A percentile compares a stretch with the other conserved stretches of the same genome.
Evolutionary conservation across 1,140 invertebrate genomes (phyloP).

Genomic region (Drosophila tsacasi): DNA sequence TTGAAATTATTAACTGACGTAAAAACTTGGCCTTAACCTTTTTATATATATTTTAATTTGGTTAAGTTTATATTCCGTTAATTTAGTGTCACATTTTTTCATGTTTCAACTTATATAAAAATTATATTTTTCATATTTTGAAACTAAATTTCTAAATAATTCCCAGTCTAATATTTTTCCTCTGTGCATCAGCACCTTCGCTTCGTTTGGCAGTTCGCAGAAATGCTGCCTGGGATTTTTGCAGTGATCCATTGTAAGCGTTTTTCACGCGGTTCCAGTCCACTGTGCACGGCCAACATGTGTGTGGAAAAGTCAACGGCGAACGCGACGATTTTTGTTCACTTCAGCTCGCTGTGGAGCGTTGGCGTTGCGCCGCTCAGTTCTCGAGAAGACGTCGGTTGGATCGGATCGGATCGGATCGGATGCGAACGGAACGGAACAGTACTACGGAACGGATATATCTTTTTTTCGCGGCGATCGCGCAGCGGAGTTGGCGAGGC

Average conservation of each 20-base stretch:
- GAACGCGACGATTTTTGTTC: conserved; percentile 42
- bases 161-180: not conserved
- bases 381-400: conserved; percentile 74
- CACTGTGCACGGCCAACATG: conserved; percentile 65
- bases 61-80: too few species aligned
- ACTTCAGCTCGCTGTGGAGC: conserved; percentile 52
- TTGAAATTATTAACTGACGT: too few species aligned
- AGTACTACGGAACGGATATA: conserved; percentile 33
- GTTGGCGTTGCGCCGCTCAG: conserved; percentile 70
- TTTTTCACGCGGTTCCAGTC: conserved; percentile 55
- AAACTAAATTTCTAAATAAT: not conserved
- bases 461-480: conserved; percentile 31
- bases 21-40: too few species aligned
- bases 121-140: too few species aligned
- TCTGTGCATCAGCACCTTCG: conserved; percentile 1
- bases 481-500: conserved; percentile 27
- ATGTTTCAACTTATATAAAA: not conserved
- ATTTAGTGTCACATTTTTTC: too few species aligned
- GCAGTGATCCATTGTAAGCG: conserved; percentile 12
- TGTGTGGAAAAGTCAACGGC: conserved; percentile 65
- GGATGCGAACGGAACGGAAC: conserved; percentile 16
- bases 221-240: conserved; percentile 38
- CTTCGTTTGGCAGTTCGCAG: conserved; percentile 19
- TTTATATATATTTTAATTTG: too few species aligned
- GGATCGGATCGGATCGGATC: conserved; percentile 69